These are phyloP conservation scores for Heliocidaris erythrogramma DNA, from an alignment of 35 echinoderm and acorn worm species.

Conservation along the genomic window DNA sequence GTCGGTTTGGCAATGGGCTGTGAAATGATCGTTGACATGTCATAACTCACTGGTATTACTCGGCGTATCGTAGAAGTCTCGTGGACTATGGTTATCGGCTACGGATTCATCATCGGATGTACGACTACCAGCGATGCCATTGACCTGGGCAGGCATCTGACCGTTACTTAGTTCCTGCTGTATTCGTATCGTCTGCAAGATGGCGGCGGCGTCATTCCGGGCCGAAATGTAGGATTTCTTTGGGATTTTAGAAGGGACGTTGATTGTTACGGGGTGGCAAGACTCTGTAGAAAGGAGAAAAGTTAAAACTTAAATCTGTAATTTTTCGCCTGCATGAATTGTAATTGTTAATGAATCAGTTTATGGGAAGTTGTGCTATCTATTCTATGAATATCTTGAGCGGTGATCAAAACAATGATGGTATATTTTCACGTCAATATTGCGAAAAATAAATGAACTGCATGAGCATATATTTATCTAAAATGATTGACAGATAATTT, in stretches of 20 bases:
- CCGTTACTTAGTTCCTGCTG: constrained; percentile 5
- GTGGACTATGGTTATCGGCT: not conserved
- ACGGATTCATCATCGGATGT: constrained; percentile 30
- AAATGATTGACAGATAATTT: too few relatives aligned
- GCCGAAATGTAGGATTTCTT: constrained; percentile 42
- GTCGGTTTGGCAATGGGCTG: too few relatives aligned
- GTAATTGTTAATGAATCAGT: too few relatives aligned
- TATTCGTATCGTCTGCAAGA: not conserved
- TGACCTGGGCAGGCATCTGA: not conserved
- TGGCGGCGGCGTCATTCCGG: not conserved
- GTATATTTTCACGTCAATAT: too few relatives aligned
- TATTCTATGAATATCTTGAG: too few relatives aligned
- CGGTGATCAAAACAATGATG: too few relatives aligned
- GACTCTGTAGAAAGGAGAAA: not conserved
- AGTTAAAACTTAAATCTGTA: not conserved
- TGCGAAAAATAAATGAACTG: too few relatives aligned
- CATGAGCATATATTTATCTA: too few relatives aligned
- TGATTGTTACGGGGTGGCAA: constrained; percentile 24
- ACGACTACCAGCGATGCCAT: not conserved
- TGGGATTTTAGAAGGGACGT: constrained; percentile 42
- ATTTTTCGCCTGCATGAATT: too few relatives aligned
- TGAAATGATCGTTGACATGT: not conserved
- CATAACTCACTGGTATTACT: not conserved
- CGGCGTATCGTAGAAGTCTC: constrained; percentile 21
- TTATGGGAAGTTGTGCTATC: too few relatives aligned